Conservation (phyloP, 2,113 vertebrate species). For the Anser brachyrhynchus region DNA sequence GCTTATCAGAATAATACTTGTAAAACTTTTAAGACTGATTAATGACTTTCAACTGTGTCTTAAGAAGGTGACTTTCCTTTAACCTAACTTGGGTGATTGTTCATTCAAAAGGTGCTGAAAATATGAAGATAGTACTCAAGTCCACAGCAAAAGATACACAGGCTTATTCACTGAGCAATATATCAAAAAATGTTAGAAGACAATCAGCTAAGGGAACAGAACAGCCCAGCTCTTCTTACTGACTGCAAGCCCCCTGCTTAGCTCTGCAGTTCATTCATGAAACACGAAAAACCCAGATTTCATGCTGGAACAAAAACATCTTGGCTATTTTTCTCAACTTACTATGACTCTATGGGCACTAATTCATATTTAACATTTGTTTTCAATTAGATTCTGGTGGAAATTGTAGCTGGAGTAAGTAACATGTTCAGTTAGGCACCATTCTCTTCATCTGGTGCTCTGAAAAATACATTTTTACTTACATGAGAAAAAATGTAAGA, state of each 20-base stretch:
- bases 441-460: not conserved
- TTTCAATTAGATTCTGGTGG: not conserved
- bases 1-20: constrained; percentile 35
- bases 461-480: not conserved
- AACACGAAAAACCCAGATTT: not conserved
- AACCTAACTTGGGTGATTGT: not conserved
- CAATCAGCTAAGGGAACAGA: not conserved
- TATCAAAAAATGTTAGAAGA: not conserved
- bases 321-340: not conserved
- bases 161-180: not conserved
- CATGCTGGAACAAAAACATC: not conserved
- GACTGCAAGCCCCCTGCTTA: not conserved
- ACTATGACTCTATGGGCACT: not conserved
- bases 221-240: not conserved
- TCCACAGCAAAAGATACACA: not conserved
- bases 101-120: not conserved
- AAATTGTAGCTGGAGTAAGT: not conserved
- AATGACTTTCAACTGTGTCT: not conserved
- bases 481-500: not conserved
- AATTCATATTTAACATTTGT: not conserved
- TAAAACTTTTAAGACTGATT: not conserved
- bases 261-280: not conserved
- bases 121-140: not conserved
- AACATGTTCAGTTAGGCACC: not conserved
- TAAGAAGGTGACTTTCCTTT: not conserved